A percentile compares a stretch with the other conserved stretches of the same genome.
These are phyloP conservation scores for Helicolenus hilgendorfi DNA, from an alignment of 2,797 vertebrate genomes.

Conservation along the genomic window DNA sequence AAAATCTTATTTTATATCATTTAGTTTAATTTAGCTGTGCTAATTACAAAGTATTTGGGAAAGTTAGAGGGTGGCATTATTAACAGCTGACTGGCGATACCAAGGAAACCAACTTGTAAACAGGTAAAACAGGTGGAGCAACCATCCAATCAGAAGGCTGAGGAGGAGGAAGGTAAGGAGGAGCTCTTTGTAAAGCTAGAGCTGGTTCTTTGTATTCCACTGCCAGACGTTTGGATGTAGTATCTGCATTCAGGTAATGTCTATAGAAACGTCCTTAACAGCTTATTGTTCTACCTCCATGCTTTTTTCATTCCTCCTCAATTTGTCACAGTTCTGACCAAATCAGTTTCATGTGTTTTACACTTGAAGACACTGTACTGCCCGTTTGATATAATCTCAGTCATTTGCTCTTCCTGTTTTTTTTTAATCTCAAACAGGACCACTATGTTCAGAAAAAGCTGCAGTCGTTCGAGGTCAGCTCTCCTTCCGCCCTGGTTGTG, in stretches of 20 bases:
- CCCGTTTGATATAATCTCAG: neutral
- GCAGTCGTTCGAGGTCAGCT: neutral
- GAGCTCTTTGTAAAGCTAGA: neutral
- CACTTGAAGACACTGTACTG: neutral
- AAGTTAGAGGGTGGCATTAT: neutral
- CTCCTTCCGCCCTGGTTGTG: neutral
- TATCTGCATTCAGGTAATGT: constrained; percentile 42
- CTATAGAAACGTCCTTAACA: neutral
- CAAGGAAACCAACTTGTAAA: constrained; percentile 19
- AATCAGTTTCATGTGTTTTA: neutral
- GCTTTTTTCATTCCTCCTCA: neutral
- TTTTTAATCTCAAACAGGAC: neutral
- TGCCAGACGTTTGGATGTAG: constrained; percentile 14
- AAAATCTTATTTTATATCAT: neutral
- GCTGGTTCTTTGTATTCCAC: neutral
- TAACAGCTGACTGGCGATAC: constrained; percentile 1
- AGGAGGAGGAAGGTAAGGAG: constrained; percentile 17
- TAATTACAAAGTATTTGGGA: neutral
- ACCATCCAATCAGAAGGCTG: constrained; percentile 43
- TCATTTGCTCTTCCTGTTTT: neutral
- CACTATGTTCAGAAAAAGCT: constrained; percentile 32
- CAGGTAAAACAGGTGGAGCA: constrained; percentile 50
- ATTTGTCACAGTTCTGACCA: neutral
- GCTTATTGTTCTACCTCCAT: neutral
- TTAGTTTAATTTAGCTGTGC: neutral